A percentile compares a stretch with the other conserved stretches of the same genome.
These are phyloP conservation scores for Hypotaenidia philippensis DNA, from an alignment of 2,797 vertebrate genomes.

Conservation along the genomic window DNA sequence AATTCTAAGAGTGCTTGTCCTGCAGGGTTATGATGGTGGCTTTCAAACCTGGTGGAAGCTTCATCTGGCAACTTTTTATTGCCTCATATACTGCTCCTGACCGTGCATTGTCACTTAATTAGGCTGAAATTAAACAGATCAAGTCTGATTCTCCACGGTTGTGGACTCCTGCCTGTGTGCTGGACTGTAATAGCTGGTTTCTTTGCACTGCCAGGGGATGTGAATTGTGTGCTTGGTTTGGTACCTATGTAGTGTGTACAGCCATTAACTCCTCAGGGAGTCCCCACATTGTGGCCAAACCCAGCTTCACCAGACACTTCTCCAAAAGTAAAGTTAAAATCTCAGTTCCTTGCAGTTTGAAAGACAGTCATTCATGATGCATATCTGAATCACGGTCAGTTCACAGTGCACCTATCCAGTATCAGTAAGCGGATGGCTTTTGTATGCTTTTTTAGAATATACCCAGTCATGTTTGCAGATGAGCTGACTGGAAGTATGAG, in stretches of 20 bases:
- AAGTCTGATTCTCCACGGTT: background rate
- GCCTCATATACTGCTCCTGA: background rate
- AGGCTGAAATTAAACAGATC: slow-evolving; percentile 19
- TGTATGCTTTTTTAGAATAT: background rate
- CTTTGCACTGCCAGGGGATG: background rate
- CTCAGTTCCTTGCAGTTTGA: background rate
- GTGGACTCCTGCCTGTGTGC: background rate
- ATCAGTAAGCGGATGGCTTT: background rate
- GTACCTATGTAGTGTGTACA: background rate
- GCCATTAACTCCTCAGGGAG: background rate
- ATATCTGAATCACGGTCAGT: background rate
- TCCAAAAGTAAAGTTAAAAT: background rate
- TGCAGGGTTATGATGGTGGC: background rate
- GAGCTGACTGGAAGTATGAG: background rate
- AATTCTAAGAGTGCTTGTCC: background rate
- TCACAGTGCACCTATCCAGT: background rate
- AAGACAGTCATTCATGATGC: background rate
- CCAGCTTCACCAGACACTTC: background rate
- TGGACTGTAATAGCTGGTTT: background rate
- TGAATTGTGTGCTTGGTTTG: background rate
- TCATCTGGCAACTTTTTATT: background rate
- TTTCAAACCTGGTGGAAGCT: background rate
- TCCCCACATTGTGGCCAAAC: background rate
- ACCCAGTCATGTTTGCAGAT: background rate
- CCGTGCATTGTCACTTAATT: slow-evolving; percentile 17